These are phyloP conservation scores for Cyphomyrus plagiostoma DNA, from an alignment of 2,113 vertebrate species.

Conservation along the genomic window DNA sequence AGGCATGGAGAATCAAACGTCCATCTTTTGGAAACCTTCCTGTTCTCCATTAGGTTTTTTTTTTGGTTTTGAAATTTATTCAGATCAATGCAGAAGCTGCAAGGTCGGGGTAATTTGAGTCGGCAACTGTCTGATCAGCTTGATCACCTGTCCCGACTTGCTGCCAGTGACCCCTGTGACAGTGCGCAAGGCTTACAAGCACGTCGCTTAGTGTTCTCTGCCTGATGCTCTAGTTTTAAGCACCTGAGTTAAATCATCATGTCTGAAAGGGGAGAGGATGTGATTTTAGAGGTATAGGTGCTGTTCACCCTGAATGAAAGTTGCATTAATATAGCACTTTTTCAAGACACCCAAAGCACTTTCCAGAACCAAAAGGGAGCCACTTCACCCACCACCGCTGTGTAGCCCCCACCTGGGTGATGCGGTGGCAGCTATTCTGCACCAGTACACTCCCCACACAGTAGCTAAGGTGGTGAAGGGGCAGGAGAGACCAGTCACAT, in stretches of 20 bases:
- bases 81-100: background rate
- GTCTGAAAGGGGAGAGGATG: background rate
- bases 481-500: background rate
- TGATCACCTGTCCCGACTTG: background rate
- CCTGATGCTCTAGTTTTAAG: background rate
- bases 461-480: background rate
- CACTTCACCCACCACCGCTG: background rate
- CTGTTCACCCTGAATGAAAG: background rate
- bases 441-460: background rate
- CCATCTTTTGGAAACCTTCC: background rate
- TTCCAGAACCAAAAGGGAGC: background rate
- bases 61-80: background rate
- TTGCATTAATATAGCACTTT: background rate
- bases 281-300: background rate
- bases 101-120: background rate
- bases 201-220: background rate
- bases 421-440: background rate
- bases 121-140: background rate
- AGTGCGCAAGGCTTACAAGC: background rate
- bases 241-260: background rate
- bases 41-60: conserved; percentile 2
- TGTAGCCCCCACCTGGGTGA: background rate
- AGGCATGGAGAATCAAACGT: background rate
- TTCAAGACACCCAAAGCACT: background rate
- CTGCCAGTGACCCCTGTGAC: background rate